Evolutionary conservation across 2,797 vertebrate genomes (phyloP).

Genomic region (Parambassis ranga): DNA sequence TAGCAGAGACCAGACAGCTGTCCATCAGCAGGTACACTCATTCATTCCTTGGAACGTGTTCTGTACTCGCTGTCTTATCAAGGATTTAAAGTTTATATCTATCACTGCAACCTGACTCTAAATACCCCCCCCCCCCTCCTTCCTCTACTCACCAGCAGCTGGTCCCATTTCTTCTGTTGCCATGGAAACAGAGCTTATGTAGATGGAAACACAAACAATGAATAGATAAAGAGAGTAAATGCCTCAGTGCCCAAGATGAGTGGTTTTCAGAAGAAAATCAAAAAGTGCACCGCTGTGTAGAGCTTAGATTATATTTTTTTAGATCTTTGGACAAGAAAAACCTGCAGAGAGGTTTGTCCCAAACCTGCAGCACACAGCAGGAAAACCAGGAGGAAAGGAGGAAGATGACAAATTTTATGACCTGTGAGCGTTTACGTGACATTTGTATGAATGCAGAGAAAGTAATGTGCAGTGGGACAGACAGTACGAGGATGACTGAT

Average conservation of each 20-base stretch:
- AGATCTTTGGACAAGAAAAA: no score
- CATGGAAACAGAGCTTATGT: constrained; percentile 50
- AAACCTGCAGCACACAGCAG: no score
- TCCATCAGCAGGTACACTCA: constrained; percentile 84
- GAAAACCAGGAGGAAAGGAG: no score
- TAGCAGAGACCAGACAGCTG: constrained; percentile 74
- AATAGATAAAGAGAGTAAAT: constrained; percentile 20
- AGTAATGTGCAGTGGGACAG: not conserved
- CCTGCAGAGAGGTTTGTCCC: no score
- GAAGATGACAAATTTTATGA: not conserved
- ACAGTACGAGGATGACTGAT: no score
- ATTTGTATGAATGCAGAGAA: not conserved
- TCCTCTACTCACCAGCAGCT: constrained; percentile 19
- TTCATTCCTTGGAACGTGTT: not conserved
- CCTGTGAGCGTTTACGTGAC: not conserved
- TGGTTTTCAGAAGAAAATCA: constrained; percentile 1
- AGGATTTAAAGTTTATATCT: constrained; percentile 27
- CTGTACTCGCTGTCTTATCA: constrained; percentile 1
- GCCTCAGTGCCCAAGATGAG: constrained; percentile 4
- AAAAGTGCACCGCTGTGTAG: not conserved
- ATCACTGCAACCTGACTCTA: constrained; percentile 28
- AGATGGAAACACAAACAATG: constrained; percentile 39
- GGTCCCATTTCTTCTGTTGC: constrained; percentile 34
- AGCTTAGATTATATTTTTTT: no score
- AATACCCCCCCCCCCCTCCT: no score